phyloP scores from a whole-genome alignment of 2,888 invertebrate species.

The Meteorus cinctellus region DNA sequence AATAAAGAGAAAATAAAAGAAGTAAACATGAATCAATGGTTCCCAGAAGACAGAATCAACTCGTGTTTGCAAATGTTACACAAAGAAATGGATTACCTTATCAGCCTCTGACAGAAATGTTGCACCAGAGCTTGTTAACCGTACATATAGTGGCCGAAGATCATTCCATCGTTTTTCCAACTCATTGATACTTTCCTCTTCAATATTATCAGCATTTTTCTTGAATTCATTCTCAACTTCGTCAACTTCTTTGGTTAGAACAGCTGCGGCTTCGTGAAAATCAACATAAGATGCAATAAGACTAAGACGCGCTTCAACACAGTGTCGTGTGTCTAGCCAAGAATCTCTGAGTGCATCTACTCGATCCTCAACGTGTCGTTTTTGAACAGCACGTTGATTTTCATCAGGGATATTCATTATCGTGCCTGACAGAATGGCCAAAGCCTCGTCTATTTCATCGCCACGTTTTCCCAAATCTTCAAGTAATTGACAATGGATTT shows the following conservation, averaged over 20 bases:
- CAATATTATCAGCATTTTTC: constrained; percentile 74
- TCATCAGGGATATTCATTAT: constrained; percentile 51
- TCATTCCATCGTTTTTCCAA: constrained; percentile 81
- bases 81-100: constrained; percentile 72
- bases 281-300: constrained; percentile 81
- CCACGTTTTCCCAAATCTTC: constrained; percentile 83
- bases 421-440: constrained; percentile 47
- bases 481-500: constrained; percentile 80
- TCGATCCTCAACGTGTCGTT: constrained; percentile 78
- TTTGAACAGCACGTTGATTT: constrained; percentile 70
- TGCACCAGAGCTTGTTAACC: constrained; percentile 80
- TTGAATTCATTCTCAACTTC: constrained; percentile 78
- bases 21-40: too few relatives aligned
- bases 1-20: constrained; percentile 2
- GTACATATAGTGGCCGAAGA: constrained; percentile 78
- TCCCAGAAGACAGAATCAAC: too few relatives aligned
- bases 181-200: constrained; percentile 74
- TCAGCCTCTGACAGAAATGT: constrained; percentile 79
- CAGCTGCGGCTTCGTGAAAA: constrained; percentile 82
- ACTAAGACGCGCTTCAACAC: constrained; percentile 79
- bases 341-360: constrained; percentile 78
- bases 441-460: constrained; percentile 79
- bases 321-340: constrained; percentile 79
- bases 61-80: neutral
- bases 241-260: constrained; percentile 80